Conservation (phyloP, 1,140 invertebrate species). For the Drosophila pectinifera region DNA sequence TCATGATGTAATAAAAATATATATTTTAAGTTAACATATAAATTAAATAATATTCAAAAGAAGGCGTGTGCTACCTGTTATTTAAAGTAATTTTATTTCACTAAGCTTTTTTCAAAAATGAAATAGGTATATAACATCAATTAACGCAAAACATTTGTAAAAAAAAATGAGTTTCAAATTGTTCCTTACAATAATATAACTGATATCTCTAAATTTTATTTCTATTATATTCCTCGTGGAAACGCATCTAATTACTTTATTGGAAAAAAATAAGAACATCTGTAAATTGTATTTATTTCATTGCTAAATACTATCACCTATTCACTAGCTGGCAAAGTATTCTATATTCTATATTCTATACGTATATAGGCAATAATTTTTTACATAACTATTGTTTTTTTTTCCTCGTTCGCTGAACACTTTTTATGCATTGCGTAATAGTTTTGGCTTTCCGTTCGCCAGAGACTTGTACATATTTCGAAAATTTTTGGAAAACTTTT, state of each 20-base stretch:
- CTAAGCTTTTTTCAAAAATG: too few relatives aligned
- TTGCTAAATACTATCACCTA: neutral
- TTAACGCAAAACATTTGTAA: neutral
- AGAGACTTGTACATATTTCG: slow-evolving; percentile 11
- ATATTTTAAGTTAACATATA: neutral
- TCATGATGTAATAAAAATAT: slow-evolving; percentile 70
- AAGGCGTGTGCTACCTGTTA: too few relatives aligned
- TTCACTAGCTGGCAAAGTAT: neutral
- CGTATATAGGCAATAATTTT: slow-evolving; percentile 35
- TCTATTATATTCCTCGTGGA: neutral
- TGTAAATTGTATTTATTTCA: neutral
- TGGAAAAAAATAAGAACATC: neutral
- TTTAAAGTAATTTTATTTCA: too few relatives aligned
- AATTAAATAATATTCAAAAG: neutral
- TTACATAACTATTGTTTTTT: slow-evolving; percentile 71
- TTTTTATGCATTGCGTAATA: slow-evolving; percentile 70
- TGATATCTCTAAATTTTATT: neutral
- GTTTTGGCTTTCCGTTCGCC: slow-evolving; percentile 12
- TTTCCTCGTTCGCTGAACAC: slow-evolving; percentile 27
- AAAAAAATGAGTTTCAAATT: too few relatives aligned
- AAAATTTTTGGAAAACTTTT: slow-evolving; percentile 39
- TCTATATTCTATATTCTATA: neutral
- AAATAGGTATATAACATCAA: neutral
- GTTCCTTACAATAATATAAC: too few relatives aligned
- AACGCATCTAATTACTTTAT: too few relatives aligned